Evolutionary conservation across 2,888 invertebrate species (phyloP).

Genomic region (Cantharis lateralis): DNA sequence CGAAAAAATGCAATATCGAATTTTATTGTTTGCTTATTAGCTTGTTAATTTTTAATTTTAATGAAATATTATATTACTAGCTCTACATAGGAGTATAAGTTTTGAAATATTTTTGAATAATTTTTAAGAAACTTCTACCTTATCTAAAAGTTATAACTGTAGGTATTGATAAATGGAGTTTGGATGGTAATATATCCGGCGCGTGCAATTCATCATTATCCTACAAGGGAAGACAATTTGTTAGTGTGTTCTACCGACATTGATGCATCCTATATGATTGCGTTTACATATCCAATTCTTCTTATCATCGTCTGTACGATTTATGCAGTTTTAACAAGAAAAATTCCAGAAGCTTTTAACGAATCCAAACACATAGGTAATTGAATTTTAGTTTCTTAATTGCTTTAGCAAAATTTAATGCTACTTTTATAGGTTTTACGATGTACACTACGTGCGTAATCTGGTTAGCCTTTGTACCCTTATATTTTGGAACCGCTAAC

Average conservation of each 20-base stretch:
- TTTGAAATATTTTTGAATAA: too few relatives aligned
- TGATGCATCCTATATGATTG: slow-evolving; percentile 91
- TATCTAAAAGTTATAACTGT: slow-evolving; percentile 35
- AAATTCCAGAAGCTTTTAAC: slow-evolving; percentile 98
- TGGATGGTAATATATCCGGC: slow-evolving; percentile 94
- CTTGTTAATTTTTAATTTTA: neutral
- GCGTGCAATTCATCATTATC: slow-evolving; percentile 86
- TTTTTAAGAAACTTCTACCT: slow-evolving; percentile 5
- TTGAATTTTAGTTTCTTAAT: neutral
- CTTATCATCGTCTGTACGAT: slow-evolving; percentile 92
- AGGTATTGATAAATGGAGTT: slow-evolving; percentile 86
- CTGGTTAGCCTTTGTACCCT: slow-evolving; percentile 96
- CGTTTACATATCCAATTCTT: slow-evolving; percentile 91
- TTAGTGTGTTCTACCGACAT: slow-evolving; percentile 92
- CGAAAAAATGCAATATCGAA: too few relatives aligned
- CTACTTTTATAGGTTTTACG: slow-evolving; percentile 76
- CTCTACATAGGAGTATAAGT: too few relatives aligned
- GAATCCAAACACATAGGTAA: slow-evolving; percentile 95
- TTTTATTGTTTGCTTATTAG: neutral
- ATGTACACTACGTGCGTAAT: slow-evolving; percentile 99
- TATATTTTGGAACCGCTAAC: slow-evolving; percentile 94
- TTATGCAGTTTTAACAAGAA: slow-evolving; percentile 93
- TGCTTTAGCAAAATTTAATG: neutral
- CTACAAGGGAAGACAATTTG: slow-evolving; percentile 89
- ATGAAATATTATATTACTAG: too few relatives aligned